Conservation (phyloP, 1,140 invertebrate species). For the Ceratina calcarata region DNA sequence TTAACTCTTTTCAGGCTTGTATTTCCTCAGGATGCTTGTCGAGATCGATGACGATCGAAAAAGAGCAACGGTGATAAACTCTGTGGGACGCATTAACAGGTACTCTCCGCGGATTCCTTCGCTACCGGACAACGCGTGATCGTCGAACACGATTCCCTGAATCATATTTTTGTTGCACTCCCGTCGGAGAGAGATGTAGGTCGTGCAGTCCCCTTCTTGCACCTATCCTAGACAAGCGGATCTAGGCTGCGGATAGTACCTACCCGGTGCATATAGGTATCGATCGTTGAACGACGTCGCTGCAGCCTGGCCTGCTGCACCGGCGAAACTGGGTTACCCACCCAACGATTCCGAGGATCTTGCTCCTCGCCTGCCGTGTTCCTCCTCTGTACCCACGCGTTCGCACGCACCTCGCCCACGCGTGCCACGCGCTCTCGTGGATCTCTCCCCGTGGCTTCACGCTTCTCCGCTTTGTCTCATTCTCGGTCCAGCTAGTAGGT, state of each 20-base stretch:
- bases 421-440: slow-evolving; percentile 19
- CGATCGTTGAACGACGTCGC: slow-evolving; percentile 60
- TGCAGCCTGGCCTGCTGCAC: slow-evolving; percentile 72
- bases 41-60: background rate
- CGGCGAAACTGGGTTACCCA: slow-evolving; percentile 75
- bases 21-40: no score
- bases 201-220: slow-evolving; percentile 54
- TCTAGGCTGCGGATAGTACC: slow-evolving; percentile 65
- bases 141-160: background rate
- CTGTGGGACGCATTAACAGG: background rate
- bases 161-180: slow-evolving; percentile 32
- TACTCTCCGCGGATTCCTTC: background rate
- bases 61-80: background rate
- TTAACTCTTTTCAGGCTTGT: no score
- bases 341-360: slow-evolving; percentile 60
- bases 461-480: no score
- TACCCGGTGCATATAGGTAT: slow-evolving; percentile 66
- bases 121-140: background rate
- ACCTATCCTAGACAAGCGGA: slow-evolving; percentile 68
- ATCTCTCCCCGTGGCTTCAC: slow-evolving; percentile 25
- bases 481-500: no score
- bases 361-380: slow-evolving; percentile 35
- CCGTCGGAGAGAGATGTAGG: slow-evolving; percentile 43
- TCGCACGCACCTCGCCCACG: slow-evolving; percentile 42
- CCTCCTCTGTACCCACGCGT: slow-evolving; percentile 17